Conservation (phyloP, 2,797 vertebrate species). For the Dendrocincla tyrannina region DNA sequence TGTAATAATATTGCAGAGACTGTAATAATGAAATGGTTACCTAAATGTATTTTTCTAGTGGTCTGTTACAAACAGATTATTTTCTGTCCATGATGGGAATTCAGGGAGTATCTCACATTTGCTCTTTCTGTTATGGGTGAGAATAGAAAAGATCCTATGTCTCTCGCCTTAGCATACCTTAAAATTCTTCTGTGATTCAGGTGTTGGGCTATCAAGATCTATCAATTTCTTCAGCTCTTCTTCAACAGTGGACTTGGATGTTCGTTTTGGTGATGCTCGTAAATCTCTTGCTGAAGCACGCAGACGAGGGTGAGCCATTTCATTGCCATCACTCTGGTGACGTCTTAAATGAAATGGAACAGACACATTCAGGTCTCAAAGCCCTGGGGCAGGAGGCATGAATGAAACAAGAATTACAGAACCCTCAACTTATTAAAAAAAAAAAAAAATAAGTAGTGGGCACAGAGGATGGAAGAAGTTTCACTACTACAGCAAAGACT, state of each 20-base stretch:
- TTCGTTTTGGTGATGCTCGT: constrained; percentile 87
- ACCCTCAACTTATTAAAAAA: neutral
- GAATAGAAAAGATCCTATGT: neutral
- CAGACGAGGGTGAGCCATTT: constrained; percentile 88
- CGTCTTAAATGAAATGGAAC: constrained; percentile 77
- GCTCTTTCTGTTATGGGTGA: neutral
- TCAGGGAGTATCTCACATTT: neutral
- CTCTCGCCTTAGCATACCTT: constrained; percentile 79
- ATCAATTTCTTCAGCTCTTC: constrained; percentile 96
- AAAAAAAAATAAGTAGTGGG: neutral
- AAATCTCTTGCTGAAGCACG: constrained; percentile 90
- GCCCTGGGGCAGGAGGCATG: neutral
- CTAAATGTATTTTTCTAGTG: neutral
- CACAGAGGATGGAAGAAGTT: neutral
- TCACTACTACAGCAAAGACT: neutral
- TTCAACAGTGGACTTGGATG: constrained; percentile 89
- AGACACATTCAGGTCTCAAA: constrained; percentile 42
- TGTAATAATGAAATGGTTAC: neutral
- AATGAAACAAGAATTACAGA: neutral
- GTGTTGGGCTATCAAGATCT: constrained; percentile 91
- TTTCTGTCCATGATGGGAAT: neutral
- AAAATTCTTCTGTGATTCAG: constrained; percentile 83
- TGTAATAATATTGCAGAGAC: neutral
- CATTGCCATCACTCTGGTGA: constrained; percentile 91
- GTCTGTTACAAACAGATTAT: neutral